These are phyloP conservation scores for Orientallactaga bullata DNA, from an alignment of 2,113 vertebrate species.

Conservation along the genomic window DNA sequence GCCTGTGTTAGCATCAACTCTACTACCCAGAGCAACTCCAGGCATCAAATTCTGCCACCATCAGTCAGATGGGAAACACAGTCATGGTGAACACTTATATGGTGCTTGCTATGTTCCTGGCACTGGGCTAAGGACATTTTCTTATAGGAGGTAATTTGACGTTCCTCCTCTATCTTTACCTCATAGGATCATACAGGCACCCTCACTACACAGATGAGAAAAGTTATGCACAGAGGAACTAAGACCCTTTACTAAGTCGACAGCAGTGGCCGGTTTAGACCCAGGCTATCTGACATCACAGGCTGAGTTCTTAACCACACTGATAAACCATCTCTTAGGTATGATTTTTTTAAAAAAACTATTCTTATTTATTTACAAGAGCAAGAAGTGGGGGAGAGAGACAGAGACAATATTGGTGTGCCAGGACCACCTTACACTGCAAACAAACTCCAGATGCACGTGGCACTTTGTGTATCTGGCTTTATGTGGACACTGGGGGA, in stretches of 20 bases:
- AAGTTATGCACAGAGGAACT: not conserved
- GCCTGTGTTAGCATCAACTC: not conserved
- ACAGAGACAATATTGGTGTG: too few species aligned
- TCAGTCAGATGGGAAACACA: not conserved
- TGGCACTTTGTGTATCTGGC: too few species aligned
- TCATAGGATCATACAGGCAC: not conserved
- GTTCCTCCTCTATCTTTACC: not conserved
- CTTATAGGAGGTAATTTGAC: not conserved
- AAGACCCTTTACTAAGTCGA: not conserved
- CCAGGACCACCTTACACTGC: too few species aligned
- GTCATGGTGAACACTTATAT: not conserved
- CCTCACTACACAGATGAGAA: not conserved
- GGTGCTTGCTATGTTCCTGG: not conserved
- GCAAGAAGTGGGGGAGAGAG: too few species aligned
- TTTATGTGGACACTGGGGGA: too few species aligned
- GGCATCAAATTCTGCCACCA: not conserved
- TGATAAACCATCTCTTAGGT: not conserved
- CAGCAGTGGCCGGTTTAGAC: not conserved
- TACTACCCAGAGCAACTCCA: not conserved
- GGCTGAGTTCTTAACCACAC: not conserved
- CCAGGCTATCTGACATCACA: not conserved
- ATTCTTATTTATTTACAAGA: too few species aligned
- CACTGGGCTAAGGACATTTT: not conserved
- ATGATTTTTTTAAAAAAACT: too few species aligned
- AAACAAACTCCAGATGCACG: too few species aligned